These are phyloP conservation scores for Cistogaster globosa DNA, from an alignment of 2,888 invertebrate genomes.

Conservation along the genomic window DNA sequence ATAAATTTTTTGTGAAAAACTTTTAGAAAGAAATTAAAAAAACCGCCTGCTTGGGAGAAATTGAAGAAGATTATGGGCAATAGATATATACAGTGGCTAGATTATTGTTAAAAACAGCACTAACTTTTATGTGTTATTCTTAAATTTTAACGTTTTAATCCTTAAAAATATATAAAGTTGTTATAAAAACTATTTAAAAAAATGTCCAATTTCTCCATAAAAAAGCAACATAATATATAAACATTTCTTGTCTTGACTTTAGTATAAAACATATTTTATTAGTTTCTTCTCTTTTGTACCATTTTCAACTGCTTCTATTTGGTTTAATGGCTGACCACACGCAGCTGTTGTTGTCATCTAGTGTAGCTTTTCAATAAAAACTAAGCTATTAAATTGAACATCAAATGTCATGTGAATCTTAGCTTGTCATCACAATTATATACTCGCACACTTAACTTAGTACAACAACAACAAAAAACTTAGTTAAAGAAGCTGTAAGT, in stretches of 20 bases:
- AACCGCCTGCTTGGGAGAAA: slow-evolving; percentile 33
- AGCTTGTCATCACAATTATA: slow-evolving; percentile 63
- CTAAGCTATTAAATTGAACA: slow-evolving; percentile 65
- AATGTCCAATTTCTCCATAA: too few relatives aligned
- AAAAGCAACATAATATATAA: not conserved
- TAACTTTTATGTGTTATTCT: not conserved
- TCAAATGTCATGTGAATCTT: slow-evolving; percentile 68
- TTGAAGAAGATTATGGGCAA: not conserved
- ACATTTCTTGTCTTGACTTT: not conserved
- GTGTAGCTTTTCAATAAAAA: slow-evolving; percentile 53
- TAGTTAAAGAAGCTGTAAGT: slow-evolving; percentile 11
- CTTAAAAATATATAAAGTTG: too few relatives aligned
- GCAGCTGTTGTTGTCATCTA: slow-evolving; percentile 51
- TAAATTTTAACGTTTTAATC: not conserved
- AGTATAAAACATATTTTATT: too few relatives aligned
- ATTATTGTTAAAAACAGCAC: not conserved
- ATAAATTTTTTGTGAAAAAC: slow-evolving; percentile 3
- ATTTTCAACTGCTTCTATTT: slow-evolving; percentile 11
- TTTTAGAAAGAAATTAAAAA: slow-evolving; percentile 15
- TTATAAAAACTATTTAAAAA: too few relatives aligned
- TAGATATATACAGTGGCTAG: too few relatives aligned
- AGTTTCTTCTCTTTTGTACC: not conserved
- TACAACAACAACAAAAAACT: not conserved
- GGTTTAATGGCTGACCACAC: slow-evolving; percentile 55
- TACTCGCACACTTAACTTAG: slow-evolving; percentile 25